A percentile compares a stretch with the other conserved stretches of the same genome.
phyloP scores from a whole-genome alignment of 2,113 vertebrate species.

The Chloropsis cyanopogon region DNA sequence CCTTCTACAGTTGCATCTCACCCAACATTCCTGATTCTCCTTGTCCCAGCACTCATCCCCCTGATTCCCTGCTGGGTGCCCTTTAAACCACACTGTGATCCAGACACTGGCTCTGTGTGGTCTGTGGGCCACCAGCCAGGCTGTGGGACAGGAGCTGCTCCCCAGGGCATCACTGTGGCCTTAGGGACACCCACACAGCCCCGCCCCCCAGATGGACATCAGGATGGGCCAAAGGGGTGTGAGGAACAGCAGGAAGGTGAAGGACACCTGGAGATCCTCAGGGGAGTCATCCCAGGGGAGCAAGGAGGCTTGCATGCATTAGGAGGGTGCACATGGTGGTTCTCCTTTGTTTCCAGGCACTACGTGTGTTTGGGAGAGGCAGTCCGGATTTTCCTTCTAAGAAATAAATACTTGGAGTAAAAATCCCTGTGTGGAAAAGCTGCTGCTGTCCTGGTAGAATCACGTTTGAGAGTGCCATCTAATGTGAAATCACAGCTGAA shows the following conservation, averaged over 20 bases:
- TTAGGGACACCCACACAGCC: background rate
- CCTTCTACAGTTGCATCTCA: background rate
- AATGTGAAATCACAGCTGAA: constrained; percentile 13
- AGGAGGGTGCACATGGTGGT: background rate
- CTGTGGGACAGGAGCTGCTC: background rate
- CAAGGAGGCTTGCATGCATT: background rate
- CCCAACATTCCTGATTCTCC: constrained; percentile 28
- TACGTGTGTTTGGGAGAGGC: background rate
- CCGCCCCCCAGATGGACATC: accelerated
- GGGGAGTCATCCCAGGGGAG: background rate
- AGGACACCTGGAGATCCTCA: background rate
- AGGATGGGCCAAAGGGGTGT: background rate
- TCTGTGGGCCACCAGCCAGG: background rate
- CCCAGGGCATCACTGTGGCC: accelerated
- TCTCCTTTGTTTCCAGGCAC: background rate
- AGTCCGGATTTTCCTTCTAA: background rate
- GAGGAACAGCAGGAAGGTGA: background rate
- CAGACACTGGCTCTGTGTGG: background rate
- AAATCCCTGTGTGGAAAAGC: background rate
- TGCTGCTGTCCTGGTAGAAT: background rate
- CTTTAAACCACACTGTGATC: background rate
- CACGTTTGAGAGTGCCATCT: background rate
- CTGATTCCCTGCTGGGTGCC: background rate
- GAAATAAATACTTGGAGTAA: background rate
- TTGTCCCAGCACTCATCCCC: background rate